Evolutionary conservation across 2,888 invertebrate species (phyloP).

Genomic region (Rhamnusium bicolor): DNA sequence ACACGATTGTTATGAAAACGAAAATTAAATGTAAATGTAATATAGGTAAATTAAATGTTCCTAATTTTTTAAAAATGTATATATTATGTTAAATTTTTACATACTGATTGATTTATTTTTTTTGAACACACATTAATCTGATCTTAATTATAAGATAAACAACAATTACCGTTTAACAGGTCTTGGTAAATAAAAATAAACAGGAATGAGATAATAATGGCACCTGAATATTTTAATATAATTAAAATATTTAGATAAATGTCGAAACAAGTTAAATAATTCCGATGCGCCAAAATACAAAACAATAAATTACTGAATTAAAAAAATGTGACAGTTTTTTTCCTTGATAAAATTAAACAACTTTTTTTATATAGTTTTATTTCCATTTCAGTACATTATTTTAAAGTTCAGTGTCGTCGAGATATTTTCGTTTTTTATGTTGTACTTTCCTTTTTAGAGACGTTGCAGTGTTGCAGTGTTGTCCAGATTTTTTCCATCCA

Average conservation of each 20-base stretch:
- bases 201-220: background rate
- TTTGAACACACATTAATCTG: background rate
- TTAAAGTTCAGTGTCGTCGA: constrained; percentile 1
- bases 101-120: background rate
- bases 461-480: no score
- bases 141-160: background rate
- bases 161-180: background rate
- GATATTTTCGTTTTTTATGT: background rate
- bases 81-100: background rate
- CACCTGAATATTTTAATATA: background rate
- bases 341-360: background rate
- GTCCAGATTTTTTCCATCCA: no score
- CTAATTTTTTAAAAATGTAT: background rate
- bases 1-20: background rate
- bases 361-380: background rate
- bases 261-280: background rate
- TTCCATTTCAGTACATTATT: background rate
- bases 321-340: background rate
- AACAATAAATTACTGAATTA: background rate
- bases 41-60: background rate
- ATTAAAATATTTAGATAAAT: background rate
- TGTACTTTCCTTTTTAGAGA: background rate
- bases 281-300: background rate
- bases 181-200: background rate
- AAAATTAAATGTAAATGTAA: background rate